A percentile compares a stretch with the other conserved stretches of the same genome.
Conservation (phyloP, 2,888 invertebrate genomes). For the Acrobasis suavella region DNA sequence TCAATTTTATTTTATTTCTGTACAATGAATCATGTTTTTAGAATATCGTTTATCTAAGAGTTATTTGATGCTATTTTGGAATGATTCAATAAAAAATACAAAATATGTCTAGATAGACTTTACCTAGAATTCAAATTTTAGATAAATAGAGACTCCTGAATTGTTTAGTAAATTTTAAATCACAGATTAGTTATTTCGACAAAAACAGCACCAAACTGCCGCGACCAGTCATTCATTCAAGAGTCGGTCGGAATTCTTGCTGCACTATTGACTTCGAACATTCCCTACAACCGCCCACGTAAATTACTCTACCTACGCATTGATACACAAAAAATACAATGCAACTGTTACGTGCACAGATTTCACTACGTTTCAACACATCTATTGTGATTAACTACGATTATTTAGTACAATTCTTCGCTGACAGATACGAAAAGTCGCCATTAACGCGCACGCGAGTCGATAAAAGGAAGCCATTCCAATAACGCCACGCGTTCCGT, state of each 20-base stretch:
- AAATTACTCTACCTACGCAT: slow-evolving; percentile 58
- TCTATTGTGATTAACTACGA: slow-evolving; percentile 29
- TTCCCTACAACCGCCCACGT: slow-evolving; percentile 59
- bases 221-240: slow-evolving; percentile 45
- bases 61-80: too few relatives aligned
- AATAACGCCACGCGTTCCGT: slow-evolving; percentile 64
- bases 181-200: background rate
- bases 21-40: too few relatives aligned
- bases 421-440: slow-evolving; percentile 63
- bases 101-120: too few relatives aligned
- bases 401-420: slow-evolving; percentile 47
- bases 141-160: background rate
- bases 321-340: slow-evolving; percentile 44
- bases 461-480: slow-evolving; percentile 80
- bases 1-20: too few relatives aligned
- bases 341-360: slow-evolving; percentile 36
- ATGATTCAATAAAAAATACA: too few relatives aligned
- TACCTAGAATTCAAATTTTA: background rate
- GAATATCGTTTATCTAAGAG: too few relatives aligned
- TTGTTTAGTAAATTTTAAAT: background rate
- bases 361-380: slow-evolving; percentile 34
- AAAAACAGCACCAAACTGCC: slow-evolving; percentile 32
- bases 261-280: slow-evolving; percentile 39
- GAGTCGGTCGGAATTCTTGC: slow-evolving; percentile 14
- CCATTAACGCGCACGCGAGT: slow-evolving; percentile 81